Evolutionary conservation across 2,797 vertebrate genomes (phyloP).

Genomic region (Lutjanus argentimaculatus): DNA sequence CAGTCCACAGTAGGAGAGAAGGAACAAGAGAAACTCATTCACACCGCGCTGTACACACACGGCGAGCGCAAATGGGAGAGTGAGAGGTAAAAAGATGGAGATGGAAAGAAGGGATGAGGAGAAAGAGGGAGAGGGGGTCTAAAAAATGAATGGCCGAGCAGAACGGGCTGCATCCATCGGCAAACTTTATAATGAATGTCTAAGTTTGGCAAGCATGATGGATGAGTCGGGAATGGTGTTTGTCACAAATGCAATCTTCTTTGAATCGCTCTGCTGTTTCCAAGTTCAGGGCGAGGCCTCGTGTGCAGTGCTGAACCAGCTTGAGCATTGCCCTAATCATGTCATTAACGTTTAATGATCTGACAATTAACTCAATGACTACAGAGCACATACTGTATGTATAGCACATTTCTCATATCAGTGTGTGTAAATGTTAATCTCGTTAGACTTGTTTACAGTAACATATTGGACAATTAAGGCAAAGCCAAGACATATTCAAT

Average conservation of each 20-base stretch:
- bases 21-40: constrained; percentile 73
- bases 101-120: constrained; percentile 40
- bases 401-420: constrained; percentile 68
- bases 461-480: constrained; percentile 69
- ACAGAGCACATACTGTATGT: constrained; percentile 42
- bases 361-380: constrained; percentile 76
- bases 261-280: constrained; percentile 79
- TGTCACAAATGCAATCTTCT: constrained; percentile 86
- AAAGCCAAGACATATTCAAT: constrained; percentile 59
- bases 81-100: constrained; percentile 61
- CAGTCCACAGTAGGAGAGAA: constrained; percentile 67
- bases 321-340: constrained; percentile 66
- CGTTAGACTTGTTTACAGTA: constrained; percentile 76
- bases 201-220: constrained; percentile 87
- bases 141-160: constrained; percentile 83
- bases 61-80: constrained; percentile 40
- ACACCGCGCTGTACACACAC: constrained; percentile 42
- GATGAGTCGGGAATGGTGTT: constrained; percentile 85
- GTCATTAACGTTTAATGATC: constrained; percentile 81
- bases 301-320: constrained; percentile 65
- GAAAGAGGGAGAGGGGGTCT: constrained; percentile 36
- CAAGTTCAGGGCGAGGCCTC: constrained; percentile 58
- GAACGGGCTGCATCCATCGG: constrained; percentile 81
- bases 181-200: constrained; percentile 88
- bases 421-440: constrained; percentile 76